Evolutionary conservation across 2,888 invertebrate genomes (phyloP).

Genomic region (Leptinotarsa haldemani): DNA sequence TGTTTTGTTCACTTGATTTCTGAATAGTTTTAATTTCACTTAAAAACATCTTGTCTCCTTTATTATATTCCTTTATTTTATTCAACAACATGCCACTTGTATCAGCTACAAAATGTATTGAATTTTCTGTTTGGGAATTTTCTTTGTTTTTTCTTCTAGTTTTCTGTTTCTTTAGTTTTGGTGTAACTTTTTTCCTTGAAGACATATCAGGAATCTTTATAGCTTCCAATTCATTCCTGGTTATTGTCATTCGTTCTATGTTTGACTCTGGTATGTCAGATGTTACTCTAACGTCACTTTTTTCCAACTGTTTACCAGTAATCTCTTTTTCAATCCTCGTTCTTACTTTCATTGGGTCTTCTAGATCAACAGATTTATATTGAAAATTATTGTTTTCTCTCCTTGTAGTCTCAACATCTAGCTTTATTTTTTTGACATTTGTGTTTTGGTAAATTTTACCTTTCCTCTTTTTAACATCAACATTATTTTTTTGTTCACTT

Average conservation of each 20-base stretch:
- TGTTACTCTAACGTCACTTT: too few relatives aligned
- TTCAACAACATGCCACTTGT: not conserved
- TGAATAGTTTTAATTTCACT: not conserved
- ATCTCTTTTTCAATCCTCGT: too few relatives aligned
- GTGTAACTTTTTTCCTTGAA: not conserved
- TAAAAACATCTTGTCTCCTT: not conserved
- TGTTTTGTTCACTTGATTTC: not conserved
- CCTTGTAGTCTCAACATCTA: not conserved
- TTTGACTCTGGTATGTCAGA: too few relatives aligned
- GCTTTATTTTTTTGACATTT: not conserved
- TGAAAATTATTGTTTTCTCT: not conserved
- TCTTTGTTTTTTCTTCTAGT: not conserved
- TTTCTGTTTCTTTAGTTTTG: not conserved
- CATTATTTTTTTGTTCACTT: slow-evolving; percentile 1
- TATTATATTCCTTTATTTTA: not conserved
- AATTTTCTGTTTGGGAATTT: not conserved
- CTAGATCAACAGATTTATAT: not conserved
- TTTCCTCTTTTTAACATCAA: not conserved
- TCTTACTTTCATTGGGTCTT: not conserved
- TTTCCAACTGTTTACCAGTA: too few relatives aligned
- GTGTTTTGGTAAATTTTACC: not conserved
- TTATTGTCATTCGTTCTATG: too few relatives aligned
- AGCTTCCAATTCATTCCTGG: too few relatives aligned
- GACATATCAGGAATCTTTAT: not conserved
- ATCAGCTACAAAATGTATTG: not conserved